Conservation (phyloP, 2,888 invertebrate species). For the Orthosia gothica region DNA sequence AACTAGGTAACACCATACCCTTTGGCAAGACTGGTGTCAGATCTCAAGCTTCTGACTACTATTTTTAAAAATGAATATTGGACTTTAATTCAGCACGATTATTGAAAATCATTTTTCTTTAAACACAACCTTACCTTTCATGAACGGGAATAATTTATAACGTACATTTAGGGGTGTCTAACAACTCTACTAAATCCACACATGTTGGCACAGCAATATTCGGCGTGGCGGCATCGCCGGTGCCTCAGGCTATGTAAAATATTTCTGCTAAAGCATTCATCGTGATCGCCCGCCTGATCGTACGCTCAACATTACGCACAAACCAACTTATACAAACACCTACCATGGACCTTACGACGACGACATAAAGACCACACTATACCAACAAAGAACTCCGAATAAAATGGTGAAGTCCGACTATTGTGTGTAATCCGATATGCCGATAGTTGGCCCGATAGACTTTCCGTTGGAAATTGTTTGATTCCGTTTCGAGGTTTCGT, state of each 20-base stretch:
- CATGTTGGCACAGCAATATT: slow-evolving; percentile 90
- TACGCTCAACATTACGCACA: slow-evolving; percentile 83
- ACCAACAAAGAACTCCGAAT: slow-evolving; percentile 47
- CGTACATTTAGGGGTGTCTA: slow-evolving; percentile 62
- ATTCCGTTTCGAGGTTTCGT: slow-evolving; percentile 80
- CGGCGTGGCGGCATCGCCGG: slow-evolving; percentile 83
- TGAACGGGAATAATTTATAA: slow-evolving; percentile 51
- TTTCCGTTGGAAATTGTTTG: slow-evolving; percentile 85
- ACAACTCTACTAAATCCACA: slow-evolving; percentile 79
- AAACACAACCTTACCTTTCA: slow-evolving; percentile 24
- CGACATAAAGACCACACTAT: slow-evolving; percentile 73
- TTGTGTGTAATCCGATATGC: slow-evolving; percentile 87
- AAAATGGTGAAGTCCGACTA: slow-evolving; percentile 80
- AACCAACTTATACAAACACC: slow-evolving; percentile 73
- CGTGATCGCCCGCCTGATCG: slow-evolving; percentile 89
- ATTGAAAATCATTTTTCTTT: slow-evolving; percentile 24
- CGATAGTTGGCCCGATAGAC: slow-evolving; percentile 85
- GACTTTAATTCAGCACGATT: neutral
- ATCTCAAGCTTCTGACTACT: too few species aligned
- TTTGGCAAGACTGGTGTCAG: too few species aligned
- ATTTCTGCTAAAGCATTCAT: slow-evolving; percentile 91
- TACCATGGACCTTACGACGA: slow-evolving; percentile 70
- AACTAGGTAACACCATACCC: too few species aligned
- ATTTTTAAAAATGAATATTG: too few species aligned
- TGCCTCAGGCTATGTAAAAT: slow-evolving; percentile 90